Percentiles rank a stretch among this genome's conserved stretches.
Evolutionary conservation across 2,797 vertebrate species (phyloP).

Genomic region (Psittacula echo): DNA sequence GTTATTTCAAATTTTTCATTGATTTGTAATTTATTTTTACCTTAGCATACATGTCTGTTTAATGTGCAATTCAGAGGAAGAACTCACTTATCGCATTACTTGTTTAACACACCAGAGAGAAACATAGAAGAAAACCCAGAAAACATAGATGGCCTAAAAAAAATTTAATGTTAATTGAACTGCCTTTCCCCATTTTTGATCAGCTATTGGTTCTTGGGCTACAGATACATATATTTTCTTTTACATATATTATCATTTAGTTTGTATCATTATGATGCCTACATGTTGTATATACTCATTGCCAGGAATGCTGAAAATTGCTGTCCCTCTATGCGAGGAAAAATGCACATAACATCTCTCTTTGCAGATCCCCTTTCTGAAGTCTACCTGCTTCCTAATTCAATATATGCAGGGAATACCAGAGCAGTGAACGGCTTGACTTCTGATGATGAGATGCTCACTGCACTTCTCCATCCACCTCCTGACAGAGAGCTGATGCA

Average conservation of each 20-base stretch:
- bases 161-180: background rate
- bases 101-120: background rate
- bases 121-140: background rate
- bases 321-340: rapidly evolving
- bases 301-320: background rate
- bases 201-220: background rate
- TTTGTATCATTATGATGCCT: background rate
- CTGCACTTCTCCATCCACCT: background rate
- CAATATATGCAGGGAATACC: background rate
- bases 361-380: background rate
- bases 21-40: background rate
- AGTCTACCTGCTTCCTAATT: background rate
- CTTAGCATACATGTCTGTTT: rapidly evolving
- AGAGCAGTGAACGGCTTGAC: background rate
- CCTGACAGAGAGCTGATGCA: background rate
- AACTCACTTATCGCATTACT: background rate
- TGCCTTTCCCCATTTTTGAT: background rate
- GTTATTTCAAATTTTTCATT: background rate
- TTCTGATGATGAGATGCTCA: background rate
- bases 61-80: background rate
- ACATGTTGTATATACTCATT: too few species aligned
- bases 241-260: background rate
- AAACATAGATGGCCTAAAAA: background rate
- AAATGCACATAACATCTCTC: too few species aligned
- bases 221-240: background rate